phyloP scores from a whole-genome alignment of 2,797 vertebrate species.

The Clarias platycephalus region DNA sequence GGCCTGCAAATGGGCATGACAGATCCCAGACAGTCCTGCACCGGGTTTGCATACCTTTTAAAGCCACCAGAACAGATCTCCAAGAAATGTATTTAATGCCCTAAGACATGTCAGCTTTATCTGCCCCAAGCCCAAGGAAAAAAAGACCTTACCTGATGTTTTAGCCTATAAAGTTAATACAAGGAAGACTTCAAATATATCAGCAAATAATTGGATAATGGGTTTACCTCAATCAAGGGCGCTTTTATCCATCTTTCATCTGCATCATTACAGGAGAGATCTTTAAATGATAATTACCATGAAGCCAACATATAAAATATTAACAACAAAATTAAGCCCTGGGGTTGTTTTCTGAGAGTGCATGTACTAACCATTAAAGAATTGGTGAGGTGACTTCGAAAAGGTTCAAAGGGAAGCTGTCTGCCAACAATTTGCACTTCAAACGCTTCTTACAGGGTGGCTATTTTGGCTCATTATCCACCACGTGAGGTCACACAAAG shows the following conservation, averaged over 20 bases:
- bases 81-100: slow-evolving; percentile 2
- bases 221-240: slow-evolving; percentile 18
- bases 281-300: slow-evolving; percentile 41
- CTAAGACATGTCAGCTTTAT: slow-evolving; percentile 3
- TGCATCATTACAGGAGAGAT: slow-evolving; percentile 23
- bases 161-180: slow-evolving; percentile 23
- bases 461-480: slow-evolving; percentile 51
- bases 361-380: slow-evolving; percentile 47
- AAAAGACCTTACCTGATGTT: background rate
- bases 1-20: slow-evolving; percentile 35
- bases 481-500: slow-evolving; percentile 52
- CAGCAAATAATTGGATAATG: slow-evolving; percentile 35
- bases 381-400: slow-evolving; percentile 40
- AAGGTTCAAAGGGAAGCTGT: slow-evolving; percentile 49
- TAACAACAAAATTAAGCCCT: slow-evolving; percentile 37
- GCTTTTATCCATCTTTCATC: slow-evolving; percentile 44
- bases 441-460: slow-evolving; percentile 45
- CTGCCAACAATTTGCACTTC: slow-evolving; percentile 55
- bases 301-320: slow-evolving; percentile 46
- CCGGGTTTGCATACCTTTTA: slow-evolving; percentile 31
- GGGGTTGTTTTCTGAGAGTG: slow-evolving; percentile 36
- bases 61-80: slow-evolving; percentile 24
- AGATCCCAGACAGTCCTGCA: slow-evolving; percentile 30
- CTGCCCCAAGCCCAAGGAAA: background rate
- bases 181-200: slow-evolving; percentile 26